phyloP scores from a whole-genome alignment of 2,888 invertebrate genomes.

The Augiades crinisus region DNA sequence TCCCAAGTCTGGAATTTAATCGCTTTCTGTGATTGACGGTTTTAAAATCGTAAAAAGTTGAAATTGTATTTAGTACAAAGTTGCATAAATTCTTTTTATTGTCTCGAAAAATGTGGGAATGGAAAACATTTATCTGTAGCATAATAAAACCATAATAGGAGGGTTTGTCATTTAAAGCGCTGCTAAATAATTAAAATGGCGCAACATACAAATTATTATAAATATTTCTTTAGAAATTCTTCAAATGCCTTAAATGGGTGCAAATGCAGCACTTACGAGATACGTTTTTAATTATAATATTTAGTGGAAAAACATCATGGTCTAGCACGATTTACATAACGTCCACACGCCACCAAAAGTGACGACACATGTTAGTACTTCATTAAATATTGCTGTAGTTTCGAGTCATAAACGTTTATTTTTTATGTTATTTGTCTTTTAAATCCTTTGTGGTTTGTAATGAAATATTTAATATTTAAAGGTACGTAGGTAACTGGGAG shows the following conservation, averaged over 20 bases:
- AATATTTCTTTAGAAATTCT: too few species aligned
- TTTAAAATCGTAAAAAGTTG: conserved; percentile 32
- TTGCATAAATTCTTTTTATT: conserved; percentile 49
- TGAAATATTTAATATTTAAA: neutral
- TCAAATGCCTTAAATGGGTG: neutral
- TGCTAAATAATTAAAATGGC: conserved; percentile 9
- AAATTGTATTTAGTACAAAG: conserved; percentile 37
- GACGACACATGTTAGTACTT: neutral
- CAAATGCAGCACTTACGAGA: too few species aligned
- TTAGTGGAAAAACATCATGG: too few species aligned
- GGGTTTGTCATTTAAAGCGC: conserved; percentile 11
- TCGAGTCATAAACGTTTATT: too few species aligned
- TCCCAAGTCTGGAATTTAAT: conserved; percentile 9
- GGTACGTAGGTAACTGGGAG: too few species aligned
- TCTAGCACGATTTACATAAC: neutral
- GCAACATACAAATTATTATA: too few species aligned
- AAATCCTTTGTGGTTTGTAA: neutral
- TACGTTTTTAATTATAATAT: too few species aligned
- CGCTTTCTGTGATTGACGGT: conserved; percentile 22
- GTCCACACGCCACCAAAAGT: neutral
- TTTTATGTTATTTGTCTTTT: too few species aligned
- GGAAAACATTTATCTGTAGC: conserved; percentile 42
- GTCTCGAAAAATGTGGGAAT: conserved; percentile 38
- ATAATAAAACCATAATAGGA: conserved; percentile 30
- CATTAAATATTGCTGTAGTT: neutral